Percentiles rank a stretch among this genome's conserved stretches.
phyloP scores from a whole-genome alignment of 2,797 vertebrate genomes.

The Anniella stebbinsi region DNA sequence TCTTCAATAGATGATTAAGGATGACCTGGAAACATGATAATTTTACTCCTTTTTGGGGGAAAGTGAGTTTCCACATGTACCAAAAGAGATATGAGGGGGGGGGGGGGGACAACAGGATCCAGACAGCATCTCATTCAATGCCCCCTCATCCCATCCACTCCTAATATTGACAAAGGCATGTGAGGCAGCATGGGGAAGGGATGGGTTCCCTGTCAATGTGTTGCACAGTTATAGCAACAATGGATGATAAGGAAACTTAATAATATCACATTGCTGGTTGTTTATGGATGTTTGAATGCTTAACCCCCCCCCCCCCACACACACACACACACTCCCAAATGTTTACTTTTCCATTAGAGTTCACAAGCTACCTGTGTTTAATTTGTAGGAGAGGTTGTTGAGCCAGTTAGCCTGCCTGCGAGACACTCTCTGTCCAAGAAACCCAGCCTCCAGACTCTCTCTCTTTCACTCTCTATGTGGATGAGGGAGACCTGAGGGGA shows the following conservation, averaged over 20 bases:
- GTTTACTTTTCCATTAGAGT: background rate
- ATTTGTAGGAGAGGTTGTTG: background rate
- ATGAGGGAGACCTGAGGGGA: background rate
- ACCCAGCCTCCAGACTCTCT: background rate
- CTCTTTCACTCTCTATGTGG: background rate
- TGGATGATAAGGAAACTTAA: background rate
- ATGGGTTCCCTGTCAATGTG: background rate
- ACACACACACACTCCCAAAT: background rate
- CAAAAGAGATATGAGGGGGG: background rate
- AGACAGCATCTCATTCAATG: background rate
- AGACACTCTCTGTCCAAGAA: background rate
- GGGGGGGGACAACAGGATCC: background rate
- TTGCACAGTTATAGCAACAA: background rate
- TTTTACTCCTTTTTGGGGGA: background rate
- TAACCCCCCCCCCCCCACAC: no score
- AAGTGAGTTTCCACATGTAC: no score
- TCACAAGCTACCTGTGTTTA: background rate
- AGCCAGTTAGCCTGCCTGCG: background rate
- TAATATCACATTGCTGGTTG: background rate
- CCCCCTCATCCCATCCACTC: background rate
- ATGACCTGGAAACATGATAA: background rate
- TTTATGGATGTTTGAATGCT: background rate
- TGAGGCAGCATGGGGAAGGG: background rate
- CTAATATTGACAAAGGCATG: background rate
- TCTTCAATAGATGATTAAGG: background rate